phyloP scores from a whole-genome alignment of 2,888 invertebrate genomes.

The Punctoribates punctum region DNA sequence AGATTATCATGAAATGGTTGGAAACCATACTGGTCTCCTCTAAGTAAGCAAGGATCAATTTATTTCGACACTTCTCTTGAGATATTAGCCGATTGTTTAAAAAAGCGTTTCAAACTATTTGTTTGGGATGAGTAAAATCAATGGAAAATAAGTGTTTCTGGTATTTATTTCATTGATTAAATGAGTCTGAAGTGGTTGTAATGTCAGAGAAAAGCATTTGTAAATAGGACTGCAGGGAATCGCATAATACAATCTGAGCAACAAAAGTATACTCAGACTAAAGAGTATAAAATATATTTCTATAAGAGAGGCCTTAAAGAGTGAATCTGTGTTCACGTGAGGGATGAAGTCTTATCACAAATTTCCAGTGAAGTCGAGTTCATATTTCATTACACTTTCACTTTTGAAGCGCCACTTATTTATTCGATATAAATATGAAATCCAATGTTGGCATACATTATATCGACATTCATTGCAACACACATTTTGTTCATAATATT shows the following conservation, averaged over 20 bases:
- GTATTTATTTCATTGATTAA: constrained; percentile 9
- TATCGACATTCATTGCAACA: too few relatives aligned
- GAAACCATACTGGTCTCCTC: too few relatives aligned
- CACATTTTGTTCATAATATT: background rate
- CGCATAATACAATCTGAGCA: background rate
- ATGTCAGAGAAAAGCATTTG: constrained; percentile 16
- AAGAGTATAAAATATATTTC: constrained; percentile 14
- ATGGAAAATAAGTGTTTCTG: background rate
- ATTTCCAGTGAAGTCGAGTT: constrained; percentile 25
- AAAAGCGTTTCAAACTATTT: background rate
- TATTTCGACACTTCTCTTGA: too few relatives aligned
- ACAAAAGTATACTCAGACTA: background rate
- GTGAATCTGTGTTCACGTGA: constrained; percentile 30
- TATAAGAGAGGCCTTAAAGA: background rate
- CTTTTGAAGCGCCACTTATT: too few relatives aligned
- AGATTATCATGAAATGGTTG: too few relatives aligned
- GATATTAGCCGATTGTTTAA: too few relatives aligned
- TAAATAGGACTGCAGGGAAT: constrained; percentile 32
- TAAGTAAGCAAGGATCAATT: too few relatives aligned
- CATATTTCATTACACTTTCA: constrained; percentile 16
- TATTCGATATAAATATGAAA: too few relatives aligned
- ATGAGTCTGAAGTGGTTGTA: constrained; percentile 10
- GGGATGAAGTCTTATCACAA: constrained; percentile 30
- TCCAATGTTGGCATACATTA: too few relatives aligned
- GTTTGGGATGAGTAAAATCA: background rate